Evolutionary conservation across 2,888 invertebrate genomes (phyloP), one percentile per base, ranked within the genome.

Genomic region (Drosophila diplacantha): DNA sequence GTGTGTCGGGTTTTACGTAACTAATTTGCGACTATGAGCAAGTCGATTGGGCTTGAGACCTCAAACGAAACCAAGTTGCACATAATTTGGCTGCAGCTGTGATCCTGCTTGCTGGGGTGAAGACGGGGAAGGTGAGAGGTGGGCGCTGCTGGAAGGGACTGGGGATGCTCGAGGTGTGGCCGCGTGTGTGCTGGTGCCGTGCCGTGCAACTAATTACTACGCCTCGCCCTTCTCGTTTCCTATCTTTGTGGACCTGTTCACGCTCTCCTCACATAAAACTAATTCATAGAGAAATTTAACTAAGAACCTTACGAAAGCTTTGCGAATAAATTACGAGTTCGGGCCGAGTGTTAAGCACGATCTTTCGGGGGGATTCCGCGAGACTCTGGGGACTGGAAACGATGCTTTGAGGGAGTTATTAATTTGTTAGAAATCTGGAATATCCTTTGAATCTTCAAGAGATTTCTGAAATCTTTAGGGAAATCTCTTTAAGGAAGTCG

Each of bases 31-130:
- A 67, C 69, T 77, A 72, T 77, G 77, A 60, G 51, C 81, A 81
- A 81, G 81, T 85, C 85, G 86, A 85, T 85, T 84, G 77, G 85
- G 83, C 79, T 76, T 80, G 85, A 79, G 75, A 73, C 37, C 54
- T 60, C 80, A 85, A 81, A 74, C 84, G 74, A 81, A 85, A 85
- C 84, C 85, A 85, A 85, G 86, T 79, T 77, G 80, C 81, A 84
- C 85, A 85, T 86, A 85, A 75, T 81, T 72, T 70, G 66, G 66
- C 58, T 67, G 58, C 71, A 58, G 61, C 66, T 70, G 39, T 54
- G 47, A 50, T 26, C 35, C 44, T 47, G 65, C 56, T 39, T 51
- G 51, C 47, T 49, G 63, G 39, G 31, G 29, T n/a, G 29, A 14
- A 18, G 24, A 31, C 12, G 20, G 34, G 49, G n/a, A 18, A 14